These are phyloP conservation scores for Eulemur macaco DNA, from an alignment of 2,113 vertebrate genomes.

Conservation along the genomic window DNA sequence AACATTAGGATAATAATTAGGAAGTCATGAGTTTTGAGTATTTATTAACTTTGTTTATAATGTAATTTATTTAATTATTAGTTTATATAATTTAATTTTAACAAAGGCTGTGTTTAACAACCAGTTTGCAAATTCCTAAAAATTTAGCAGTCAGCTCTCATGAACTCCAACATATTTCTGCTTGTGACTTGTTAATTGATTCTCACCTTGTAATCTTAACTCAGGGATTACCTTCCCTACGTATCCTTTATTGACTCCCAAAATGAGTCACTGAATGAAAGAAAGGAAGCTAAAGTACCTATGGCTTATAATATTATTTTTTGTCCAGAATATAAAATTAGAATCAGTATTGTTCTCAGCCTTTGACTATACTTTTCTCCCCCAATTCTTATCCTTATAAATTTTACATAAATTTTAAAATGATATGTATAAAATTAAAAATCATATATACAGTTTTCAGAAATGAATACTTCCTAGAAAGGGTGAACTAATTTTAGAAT, in stretches of 20 bases:
- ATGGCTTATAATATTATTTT: background rate
- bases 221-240: background rate
- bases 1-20: background rate
- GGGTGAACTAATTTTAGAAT: background rate
- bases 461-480: background rate
- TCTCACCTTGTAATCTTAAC: background rate
- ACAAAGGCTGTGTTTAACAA: background rate
- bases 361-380: background rate
- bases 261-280: background rate
- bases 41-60: background rate
- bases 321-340: background rate
- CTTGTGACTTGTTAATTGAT: background rate
- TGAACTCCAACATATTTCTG: background rate
- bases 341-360: background rate
- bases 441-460: background rate
- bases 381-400: background rate
- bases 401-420: background rate
- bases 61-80: background rate
- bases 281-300: background rate
- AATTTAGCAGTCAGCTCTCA: background rate
- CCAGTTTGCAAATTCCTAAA: too few species aligned
- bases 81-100: background rate
- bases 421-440: background rate
- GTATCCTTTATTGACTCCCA: background rate
- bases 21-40: background rate